A percentile compares a stretch with the other conserved stretches of the same genome.
These are phyloP conservation scores for Telmatherina bonti DNA, from an alignment of 2,797 vertebrate genomes.

Conservation along the genomic window DNA sequence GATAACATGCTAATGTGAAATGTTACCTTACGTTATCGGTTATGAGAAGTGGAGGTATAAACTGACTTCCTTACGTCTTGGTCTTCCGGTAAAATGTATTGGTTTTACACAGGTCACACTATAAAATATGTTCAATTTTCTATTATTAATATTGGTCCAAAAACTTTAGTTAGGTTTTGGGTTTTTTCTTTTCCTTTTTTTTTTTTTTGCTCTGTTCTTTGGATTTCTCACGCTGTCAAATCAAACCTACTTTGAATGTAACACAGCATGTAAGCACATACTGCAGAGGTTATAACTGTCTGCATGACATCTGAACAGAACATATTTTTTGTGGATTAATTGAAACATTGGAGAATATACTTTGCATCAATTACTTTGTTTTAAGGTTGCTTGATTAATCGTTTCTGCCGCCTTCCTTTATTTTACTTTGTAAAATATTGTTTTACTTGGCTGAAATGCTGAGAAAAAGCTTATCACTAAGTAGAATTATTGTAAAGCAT, in stretches of 20 bases:
- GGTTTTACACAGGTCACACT: not conserved
- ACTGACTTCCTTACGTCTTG: not conserved
- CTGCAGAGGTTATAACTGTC: not conserved
- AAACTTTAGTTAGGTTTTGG: not conserved
- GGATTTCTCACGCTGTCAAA: no score
- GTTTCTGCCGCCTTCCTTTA: no score
- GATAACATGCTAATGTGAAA: not conserved
- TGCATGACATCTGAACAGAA: not conserved
- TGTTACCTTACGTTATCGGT: no score
- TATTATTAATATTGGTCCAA: not conserved
- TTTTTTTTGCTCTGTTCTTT: no score
- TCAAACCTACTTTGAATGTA: not conserved
- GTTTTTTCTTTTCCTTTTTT: no score
- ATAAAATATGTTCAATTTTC: not conserved
- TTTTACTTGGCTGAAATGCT: no score
- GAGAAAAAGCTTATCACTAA: not conserved
- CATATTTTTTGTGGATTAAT: not conserved
- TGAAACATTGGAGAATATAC: no score
- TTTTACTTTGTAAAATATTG: no score
- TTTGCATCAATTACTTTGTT: not conserved
- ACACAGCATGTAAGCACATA: no score
- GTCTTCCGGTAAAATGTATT: not conserved
- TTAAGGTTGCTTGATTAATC: not conserved
- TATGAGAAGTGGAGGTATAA: not conserved
- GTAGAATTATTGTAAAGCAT: not conserved